Percentiles rank a stretch among this genome's conserved stretches.
phyloP scores from a whole-genome alignment of 2,888 invertebrate genomes.

The Trilocha varians region DNA sequence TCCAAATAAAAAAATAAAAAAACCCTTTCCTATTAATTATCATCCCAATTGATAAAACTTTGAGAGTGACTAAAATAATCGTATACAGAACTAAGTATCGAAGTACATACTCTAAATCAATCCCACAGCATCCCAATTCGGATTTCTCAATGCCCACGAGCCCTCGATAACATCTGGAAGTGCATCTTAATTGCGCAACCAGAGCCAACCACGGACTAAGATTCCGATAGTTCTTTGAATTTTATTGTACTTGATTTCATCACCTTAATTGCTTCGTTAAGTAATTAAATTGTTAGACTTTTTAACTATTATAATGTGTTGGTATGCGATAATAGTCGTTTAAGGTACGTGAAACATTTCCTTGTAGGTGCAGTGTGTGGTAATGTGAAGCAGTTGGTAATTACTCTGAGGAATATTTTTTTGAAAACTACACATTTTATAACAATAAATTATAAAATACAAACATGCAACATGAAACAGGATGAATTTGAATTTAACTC shows the following conservation, averaged over 20 bases:
- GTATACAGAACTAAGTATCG: too few relatives aligned
- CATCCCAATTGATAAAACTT: too few relatives aligned
- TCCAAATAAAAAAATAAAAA: too few relatives aligned
- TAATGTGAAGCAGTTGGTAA: too few relatives aligned
- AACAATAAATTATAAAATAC: too few relatives aligned
- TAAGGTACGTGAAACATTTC: background rate
- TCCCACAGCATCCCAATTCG: background rate
- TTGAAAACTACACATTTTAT: too few relatives aligned
- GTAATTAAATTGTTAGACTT: constrained; percentile 3
- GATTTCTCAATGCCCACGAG: background rate
- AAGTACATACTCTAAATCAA: too few relatives aligned
- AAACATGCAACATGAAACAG: too few relatives aligned
- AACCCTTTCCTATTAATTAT: too few relatives aligned
- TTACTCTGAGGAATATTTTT: too few relatives aligned
- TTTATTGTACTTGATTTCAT: constrained; percentile 14
- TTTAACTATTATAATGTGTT: constrained; percentile 3
- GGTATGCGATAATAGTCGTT: background rate
- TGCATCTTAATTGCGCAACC: constrained; percentile 50
- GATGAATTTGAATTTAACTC: too few relatives aligned
- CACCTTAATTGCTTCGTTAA: constrained; percentile 6
- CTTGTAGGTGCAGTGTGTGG: background rate
- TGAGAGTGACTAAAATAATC: too few relatives aligned
- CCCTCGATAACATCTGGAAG: constrained; percentile 30
- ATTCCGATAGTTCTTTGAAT: constrained; percentile 23
- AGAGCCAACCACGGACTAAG: constrained; percentile 10